These are phyloP conservation scores for Nestor notabilis DNA, from an alignment of 2,113 vertebrate genomes.

Conservation along the genomic window DNA sequence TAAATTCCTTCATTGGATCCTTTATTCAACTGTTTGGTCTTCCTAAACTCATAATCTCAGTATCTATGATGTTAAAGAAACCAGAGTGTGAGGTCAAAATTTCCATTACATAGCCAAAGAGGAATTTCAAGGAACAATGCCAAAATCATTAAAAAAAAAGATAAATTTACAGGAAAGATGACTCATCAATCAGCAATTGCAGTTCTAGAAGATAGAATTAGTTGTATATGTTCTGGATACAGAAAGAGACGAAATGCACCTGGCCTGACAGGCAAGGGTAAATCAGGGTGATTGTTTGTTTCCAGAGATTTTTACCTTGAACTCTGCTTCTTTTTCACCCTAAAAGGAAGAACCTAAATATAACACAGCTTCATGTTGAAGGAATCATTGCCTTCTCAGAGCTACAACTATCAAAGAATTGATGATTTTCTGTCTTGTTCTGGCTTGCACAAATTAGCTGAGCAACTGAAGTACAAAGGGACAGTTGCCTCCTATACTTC, in stretches of 20 bases:
- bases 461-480: neutral
- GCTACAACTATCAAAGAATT: neutral
- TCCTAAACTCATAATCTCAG: slow-evolving; percentile 67
- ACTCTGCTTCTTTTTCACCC: neutral
- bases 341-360: neutral
- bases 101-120: slow-evolving; percentile 80
- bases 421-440: neutral
- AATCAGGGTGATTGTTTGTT: slow-evolving; percentile 16
- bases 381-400: neutral
- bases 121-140: slow-evolving; percentile 80
- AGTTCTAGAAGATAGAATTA: slow-evolving; percentile 68
- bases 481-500: neutral
- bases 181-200: slow-evolving; percentile 80
- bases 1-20: slow-evolving; percentile 48
- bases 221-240: slow-evolving; percentile 59
- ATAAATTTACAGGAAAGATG: slow-evolving; percentile 81
- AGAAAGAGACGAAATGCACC: slow-evolving; percentile 24
- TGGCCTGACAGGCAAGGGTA: neutral
- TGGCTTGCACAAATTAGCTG: neutral
- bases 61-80: slow-evolving; percentile 80
- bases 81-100: slow-evolving; percentile 75
- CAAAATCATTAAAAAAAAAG: slow-evolving; percentile 80
- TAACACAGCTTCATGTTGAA: neutral
- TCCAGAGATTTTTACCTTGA: slow-evolving; percentile 5
- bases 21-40: slow-evolving; percentile 61